A percentile compares a stretch with the other conserved stretches of the same genome.
Evolutionary conservation across 2,888 invertebrate species (phyloP).

Genomic region (Yponomeuta evonymella): DNA sequence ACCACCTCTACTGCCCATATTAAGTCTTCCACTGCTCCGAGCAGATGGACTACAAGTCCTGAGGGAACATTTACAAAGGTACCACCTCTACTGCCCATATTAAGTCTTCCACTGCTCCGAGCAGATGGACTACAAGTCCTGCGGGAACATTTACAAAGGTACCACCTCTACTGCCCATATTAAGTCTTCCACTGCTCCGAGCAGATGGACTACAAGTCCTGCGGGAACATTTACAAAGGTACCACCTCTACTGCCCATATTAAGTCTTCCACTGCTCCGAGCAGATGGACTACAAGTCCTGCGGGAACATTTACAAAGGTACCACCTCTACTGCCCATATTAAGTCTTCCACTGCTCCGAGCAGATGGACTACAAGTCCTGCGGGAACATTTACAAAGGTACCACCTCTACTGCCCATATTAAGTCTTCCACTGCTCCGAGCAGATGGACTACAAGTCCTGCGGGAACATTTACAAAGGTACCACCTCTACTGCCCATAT

Average conservation of each 20-base stretch:
- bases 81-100: background rate
- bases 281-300: background rate
- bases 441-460: background rate
- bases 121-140: conserved; percentile 97
- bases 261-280: too few relatives aligned
- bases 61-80: conserved; percentile 88
- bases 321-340: too few relatives aligned
- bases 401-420: too few relatives aligned
- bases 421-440: too few relatives aligned
- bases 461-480: too few relatives aligned
- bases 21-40: conserved; percentile 91
- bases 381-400: too few relatives aligned
- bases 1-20: background rate
- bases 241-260: too few relatives aligned
- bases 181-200: too few relatives aligned
- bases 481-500: too few relatives aligned
- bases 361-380: background rate
- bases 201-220: background rate
- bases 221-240: conserved; percentile 76
- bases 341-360: too few relatives aligned
- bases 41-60: conserved; percentile 97
- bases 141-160: conserved; percentile 88
- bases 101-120: conserved; percentile 91
- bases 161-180: too few relatives aligned
- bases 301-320: too few relatives aligned